These are phyloP conservation scores for Chloebia gouldiae DNA, from an alignment of 2,113 vertebrate genomes.

Conservation along the genomic window DNA sequence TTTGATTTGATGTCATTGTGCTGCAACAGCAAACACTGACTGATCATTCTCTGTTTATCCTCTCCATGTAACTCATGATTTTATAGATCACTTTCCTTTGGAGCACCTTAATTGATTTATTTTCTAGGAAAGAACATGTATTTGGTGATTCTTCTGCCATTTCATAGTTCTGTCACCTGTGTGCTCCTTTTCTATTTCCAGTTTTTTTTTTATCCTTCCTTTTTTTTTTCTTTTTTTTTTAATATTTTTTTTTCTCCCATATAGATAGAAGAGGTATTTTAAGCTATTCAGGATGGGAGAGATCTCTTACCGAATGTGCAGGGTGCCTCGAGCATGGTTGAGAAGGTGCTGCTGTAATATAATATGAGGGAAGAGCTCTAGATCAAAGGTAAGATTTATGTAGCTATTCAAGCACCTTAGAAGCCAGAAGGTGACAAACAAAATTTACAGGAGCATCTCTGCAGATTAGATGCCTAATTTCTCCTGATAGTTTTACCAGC, in stretches of 20 bases:
- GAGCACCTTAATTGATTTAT: neutral
- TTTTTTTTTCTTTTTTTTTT: fast-evolving
- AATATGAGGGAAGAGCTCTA: neutral
- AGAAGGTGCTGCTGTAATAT: neutral
- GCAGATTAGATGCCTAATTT: neutral
- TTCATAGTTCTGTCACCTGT: neutral
- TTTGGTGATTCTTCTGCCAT: neutral
- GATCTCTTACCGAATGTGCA: neutral
- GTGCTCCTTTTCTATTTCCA: neutral
- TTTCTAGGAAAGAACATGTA: neutral
- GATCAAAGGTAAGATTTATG: constrained; percentile 33
- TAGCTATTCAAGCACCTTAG: neutral
- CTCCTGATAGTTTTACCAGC: neutral
- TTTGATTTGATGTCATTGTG: neutral
- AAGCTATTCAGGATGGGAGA: neutral
- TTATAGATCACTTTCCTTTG: neutral
- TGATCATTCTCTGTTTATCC: neutral
- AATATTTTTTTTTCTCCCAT: fast-evolving
- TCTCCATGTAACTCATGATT: neutral
- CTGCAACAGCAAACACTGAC: neutral
- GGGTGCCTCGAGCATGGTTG: neutral
- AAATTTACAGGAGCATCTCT: constrained; percentile 7
- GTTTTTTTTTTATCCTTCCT: neutral
- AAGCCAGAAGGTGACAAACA: neutral
- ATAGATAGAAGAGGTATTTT: neutral